Evolutionary conservation across 2,797 vertebrate genomes (phyloP).

Genomic region (Kryptopterus vitreolus): DNA sequence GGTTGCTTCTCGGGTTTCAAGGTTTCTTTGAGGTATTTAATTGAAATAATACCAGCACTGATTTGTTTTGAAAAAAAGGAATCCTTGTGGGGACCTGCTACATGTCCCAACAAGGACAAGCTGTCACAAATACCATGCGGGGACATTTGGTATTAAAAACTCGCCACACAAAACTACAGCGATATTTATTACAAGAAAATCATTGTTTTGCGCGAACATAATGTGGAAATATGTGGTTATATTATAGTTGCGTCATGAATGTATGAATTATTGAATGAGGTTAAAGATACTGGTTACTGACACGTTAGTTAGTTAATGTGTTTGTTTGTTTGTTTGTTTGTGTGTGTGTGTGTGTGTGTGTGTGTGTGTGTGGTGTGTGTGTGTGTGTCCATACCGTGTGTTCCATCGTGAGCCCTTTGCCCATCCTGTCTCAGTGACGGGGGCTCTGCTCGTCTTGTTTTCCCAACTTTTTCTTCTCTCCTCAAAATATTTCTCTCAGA

Average conservation of each 20-base stretch:
- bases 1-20: no score
- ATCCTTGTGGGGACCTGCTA: neutral
- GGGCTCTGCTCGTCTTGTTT: neutral
- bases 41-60: neutral
- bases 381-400: slow-evolving; percentile 24
- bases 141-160: neutral
- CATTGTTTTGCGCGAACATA: no score
- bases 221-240: neutral
- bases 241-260: neutral
- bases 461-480: neutral
- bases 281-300: neutral
- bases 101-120: neutral
- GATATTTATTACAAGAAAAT: no score
- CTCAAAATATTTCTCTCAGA: neutral
- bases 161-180: no score
- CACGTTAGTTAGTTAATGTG: neutral
- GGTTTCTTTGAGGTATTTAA: neutral
- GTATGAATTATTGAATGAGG: neutral
- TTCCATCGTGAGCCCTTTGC: slow-evolving; percentile 19
- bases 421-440: slow-evolving; percentile 23
- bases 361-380: neutral
- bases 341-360: neutral
- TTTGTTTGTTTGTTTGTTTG: neutral
- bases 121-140: neutral
- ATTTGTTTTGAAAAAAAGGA: neutral